Evolutionary conservation across 2,113 vertebrate genomes (phyloP).

Genomic region (Oriolus oriolus): DNA sequence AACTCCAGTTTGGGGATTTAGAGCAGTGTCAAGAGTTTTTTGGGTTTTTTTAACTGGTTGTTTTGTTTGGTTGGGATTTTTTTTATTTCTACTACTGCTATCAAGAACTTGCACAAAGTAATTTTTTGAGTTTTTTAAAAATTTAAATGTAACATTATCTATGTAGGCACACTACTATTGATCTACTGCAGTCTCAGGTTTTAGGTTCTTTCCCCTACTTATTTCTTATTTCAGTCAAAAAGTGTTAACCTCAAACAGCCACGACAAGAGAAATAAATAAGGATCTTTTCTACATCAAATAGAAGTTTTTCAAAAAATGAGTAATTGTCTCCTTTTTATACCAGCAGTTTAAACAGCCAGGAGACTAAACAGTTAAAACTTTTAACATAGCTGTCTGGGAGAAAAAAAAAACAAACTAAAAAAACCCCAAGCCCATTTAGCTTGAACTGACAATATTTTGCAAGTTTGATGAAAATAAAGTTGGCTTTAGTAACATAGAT

Average conservation of each 20-base stretch:
- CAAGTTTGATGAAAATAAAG: not conserved
- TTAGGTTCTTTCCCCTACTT: not conserved
- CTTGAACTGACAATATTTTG: not conserved
- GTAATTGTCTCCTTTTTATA: not conserved
- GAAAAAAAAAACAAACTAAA: not conserved
- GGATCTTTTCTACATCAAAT: not conserved
- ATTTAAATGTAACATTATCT: not conserved
- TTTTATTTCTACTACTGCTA: not conserved
- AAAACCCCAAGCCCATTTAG: not conserved
- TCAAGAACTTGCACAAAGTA: not conserved
- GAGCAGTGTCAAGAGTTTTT: accelerated
- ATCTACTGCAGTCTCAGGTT: not conserved
- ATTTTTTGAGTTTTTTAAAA: not conserved
- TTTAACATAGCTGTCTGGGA: not conserved
- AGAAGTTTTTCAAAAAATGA: not conserved
- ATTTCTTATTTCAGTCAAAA: not conserved
- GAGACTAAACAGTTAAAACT: not conserved
- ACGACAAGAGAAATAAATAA: not conserved
- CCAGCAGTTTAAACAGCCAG: not conserved
- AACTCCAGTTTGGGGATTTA: not conserved
- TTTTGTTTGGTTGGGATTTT: not conserved
- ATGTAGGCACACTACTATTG: not conserved
- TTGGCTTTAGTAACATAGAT: not conserved
- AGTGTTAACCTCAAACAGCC: not conserved
- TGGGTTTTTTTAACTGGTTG: not conserved